phyloP scores from a whole-genome alignment of 2,113 vertebrate species.

The Macheiramphus alcinus region DNA sequence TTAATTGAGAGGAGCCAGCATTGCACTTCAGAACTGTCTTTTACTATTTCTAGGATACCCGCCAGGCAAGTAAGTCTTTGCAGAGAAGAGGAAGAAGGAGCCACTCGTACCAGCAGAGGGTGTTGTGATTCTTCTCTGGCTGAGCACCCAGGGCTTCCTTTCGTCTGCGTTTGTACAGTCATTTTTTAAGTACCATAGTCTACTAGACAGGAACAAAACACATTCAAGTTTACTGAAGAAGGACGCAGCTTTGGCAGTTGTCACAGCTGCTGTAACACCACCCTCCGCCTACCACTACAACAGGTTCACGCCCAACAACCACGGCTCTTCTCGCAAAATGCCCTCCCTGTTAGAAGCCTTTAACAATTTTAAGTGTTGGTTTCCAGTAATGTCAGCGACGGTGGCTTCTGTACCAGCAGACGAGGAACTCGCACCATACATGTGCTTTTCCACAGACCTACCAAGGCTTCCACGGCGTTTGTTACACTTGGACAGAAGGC shows the following conservation, averaged over 20 bases:
- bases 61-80: background rate
- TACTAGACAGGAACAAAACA: background rate
- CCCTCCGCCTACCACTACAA: background rate
- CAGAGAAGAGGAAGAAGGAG: background rate
- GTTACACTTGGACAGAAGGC: background rate
- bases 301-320: background rate
- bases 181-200: background rate
- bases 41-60: background rate
- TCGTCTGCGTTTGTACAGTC: background rate
- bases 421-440: background rate
- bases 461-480: background rate
- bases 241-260: background rate
- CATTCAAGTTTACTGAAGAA: background rate
- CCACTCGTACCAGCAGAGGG: background rate
- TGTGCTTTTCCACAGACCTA: background rate
- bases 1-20: background rate
- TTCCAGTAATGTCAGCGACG: background rate
- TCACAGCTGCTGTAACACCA: background rate
- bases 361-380: background rate
- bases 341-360: background rate
- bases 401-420: background rate
- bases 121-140: slow-evolving; percentile 13
- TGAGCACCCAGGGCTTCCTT: background rate
- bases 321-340: background rate
- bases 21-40: background rate